phyloP scores from a whole-genome alignment of 2,888 invertebrate genomes.

The Apamea epomidion region DNA sequence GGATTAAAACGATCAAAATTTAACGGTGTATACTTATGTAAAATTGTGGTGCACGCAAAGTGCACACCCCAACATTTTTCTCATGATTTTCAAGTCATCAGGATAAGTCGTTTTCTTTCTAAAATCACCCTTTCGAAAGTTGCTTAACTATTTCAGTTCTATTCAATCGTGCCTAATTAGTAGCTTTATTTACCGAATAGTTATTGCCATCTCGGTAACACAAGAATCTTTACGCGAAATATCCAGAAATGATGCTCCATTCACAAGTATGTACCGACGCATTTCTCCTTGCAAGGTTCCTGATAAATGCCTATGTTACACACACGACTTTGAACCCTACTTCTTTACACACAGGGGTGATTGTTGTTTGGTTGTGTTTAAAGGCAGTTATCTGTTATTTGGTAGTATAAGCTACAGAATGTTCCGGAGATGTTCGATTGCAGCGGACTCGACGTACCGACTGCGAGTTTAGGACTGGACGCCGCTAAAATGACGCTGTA shows the following conservation, averaged over 20 bases:
- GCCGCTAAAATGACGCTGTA: slow-evolving; percentile 70
- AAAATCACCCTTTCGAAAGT: neutral
- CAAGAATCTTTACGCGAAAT: slow-evolving; percentile 63
- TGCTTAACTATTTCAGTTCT: neutral
- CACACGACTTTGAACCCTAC: slow-evolving; percentile 14
- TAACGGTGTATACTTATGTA: too few species aligned
- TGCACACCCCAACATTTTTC: neutral
- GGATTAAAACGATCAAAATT: too few species aligned
- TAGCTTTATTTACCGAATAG: neutral
- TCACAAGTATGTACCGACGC: slow-evolving; percentile 66
- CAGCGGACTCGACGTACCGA: slow-evolving; percentile 74
- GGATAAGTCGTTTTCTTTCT: neutral
- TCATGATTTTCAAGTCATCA: neutral
- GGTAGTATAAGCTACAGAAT: slow-evolving; percentile 75
- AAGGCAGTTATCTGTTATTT: slow-evolving; percentile 70
- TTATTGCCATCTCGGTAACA: slow-evolving; percentile 37
- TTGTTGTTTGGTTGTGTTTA: slow-evolving; percentile 14
- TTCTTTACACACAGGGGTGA: neutral
- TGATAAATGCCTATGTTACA: slow-evolving; percentile 48
- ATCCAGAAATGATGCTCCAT: slow-evolving; percentile 64
- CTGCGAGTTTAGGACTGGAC: slow-evolving; percentile 65
- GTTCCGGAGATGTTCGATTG: slow-evolving; percentile 78
- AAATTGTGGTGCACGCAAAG: too few species aligned
- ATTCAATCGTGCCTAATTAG: slow-evolving; percentile 34
- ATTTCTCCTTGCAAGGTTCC: slow-evolving; percentile 66